These are phyloP conservation scores for Eucriotettix oculatus DNA, from an alignment of 2,888 invertebrate species.

Conservation along the genomic window DNA sequence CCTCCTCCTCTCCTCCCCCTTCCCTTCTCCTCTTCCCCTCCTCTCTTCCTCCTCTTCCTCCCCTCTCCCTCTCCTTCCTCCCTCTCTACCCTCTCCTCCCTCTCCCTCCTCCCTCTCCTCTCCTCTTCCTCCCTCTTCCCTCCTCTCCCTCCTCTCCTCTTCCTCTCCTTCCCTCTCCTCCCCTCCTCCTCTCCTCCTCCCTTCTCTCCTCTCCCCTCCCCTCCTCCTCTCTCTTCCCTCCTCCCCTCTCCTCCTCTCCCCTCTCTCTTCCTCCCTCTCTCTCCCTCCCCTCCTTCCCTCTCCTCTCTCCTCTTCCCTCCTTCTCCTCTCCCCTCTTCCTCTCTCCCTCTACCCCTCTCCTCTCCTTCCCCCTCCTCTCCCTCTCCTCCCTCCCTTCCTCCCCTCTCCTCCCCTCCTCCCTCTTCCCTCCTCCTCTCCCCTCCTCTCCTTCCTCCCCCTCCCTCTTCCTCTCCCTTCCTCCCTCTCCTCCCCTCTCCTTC, in stretches of 20 bases:
- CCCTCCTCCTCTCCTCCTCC: background rate
- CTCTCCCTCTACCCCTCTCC: background rate
- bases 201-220: background rate
- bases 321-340: background rate
- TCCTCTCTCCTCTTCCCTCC: background rate
- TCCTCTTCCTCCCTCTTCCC: background rate
- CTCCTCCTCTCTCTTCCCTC: background rate
- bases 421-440: background rate
- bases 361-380: background rate
- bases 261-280: background rate
- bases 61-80: background rate
- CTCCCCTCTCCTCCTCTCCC: background rate
- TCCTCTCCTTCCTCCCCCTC: background rate
- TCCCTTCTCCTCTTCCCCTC: background rate
- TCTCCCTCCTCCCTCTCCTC: background rate
- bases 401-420: background rate
- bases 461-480: background rate
- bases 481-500: background rate
- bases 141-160: background rate
- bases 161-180: background rate
- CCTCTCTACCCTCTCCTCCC: background rate
- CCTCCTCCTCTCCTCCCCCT: background rate
- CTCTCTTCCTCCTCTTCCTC: background rate
- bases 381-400: background rate
- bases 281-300: background rate